Percentiles rank a stretch among this genome's conserved stretches.
Evolutionary conservation across 2,113 vertebrate genomes (phyloP).

Genomic region (Hyla sarda): DNA sequence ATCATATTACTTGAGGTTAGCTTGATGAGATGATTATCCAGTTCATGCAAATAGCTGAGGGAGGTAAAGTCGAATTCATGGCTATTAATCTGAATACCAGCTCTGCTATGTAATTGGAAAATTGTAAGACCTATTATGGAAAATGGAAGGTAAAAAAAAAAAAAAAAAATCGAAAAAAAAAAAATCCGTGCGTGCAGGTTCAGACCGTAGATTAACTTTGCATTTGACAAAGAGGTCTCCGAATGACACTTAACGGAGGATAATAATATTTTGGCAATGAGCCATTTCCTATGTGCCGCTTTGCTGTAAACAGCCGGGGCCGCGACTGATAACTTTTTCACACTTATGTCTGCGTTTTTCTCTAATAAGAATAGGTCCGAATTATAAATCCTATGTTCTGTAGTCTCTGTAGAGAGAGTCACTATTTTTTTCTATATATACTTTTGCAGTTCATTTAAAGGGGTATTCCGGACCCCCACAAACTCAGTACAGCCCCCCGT

Average conservation of each 20-base stretch:
- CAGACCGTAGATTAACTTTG: constrained; percentile 18
- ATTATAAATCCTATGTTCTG: not conserved
- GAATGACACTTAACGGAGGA: constrained; percentile 22
- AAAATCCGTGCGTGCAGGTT: not conserved
- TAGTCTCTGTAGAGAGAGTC: not conserved
- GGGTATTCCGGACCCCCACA: no score
- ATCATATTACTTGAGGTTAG: constrained; percentile 44
- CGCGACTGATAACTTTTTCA: not conserved
- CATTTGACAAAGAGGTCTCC: constrained; percentile 26
- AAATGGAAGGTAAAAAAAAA: constrained; percentile 8
- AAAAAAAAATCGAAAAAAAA: not conserved
- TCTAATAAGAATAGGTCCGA: not conserved
- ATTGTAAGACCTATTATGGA: constrained; percentile 30
- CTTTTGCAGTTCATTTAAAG: no score
- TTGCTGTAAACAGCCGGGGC: not conserved
- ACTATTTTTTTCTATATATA: no score
- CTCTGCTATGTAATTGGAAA: constrained; percentile 49
- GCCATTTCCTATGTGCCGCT: not conserved
- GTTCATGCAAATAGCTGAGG: constrained; percentile 39
- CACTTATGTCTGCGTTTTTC: not conserved
- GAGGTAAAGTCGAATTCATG: constrained; percentile 37
- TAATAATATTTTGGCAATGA: constrained; percentile 3
- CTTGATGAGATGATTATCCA: constrained; percentile 54
- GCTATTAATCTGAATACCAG: constrained; percentile 38
- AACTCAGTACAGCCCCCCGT: no score